Base-by-base conservation (phyloP, 1,140 invertebrate species). In the Sipha flava region DNA sequence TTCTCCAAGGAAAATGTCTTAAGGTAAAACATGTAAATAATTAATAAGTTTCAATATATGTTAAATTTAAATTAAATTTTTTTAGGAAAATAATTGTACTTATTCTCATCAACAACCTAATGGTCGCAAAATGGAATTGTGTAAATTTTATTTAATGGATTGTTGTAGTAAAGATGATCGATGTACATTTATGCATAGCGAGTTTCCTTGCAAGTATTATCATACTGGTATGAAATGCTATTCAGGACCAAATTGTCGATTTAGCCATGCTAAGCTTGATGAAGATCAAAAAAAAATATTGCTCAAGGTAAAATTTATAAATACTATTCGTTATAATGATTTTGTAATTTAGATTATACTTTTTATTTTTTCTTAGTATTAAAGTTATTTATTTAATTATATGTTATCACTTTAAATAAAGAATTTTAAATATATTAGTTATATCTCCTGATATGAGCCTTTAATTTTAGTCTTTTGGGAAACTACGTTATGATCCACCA, bases 121-220 rank as follows among this genome's bases (percentile, higher is more conserved):
- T 43, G 91, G 91, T 1, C 90, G 94, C 79, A 97, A 97, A 87
- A 90, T 95, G 88, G 96, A 98, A 85, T 86, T 98, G 0, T 98
- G 97, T 86, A 98, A 98, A 87, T 99, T 97, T 87, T 98, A 98
- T 87, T 85, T 98, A 52, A 95, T 94, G 90, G 95, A 96, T 79
- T 95, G 94, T 85, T 98, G 97, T 87, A 93, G 94, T 10, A 98
- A 98, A 88, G 91, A 93, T 81, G 95, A 97, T 81, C 95, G 96
- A 85, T 99, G 97, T 88, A 88, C 95, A 3, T 99, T 97, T 84
- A 94, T 98, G 92, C 97, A 99, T 88, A 91, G 93, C 82, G 96
- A 98, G 85, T 98, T 97, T 85, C 97, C 97, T 45, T 99, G 97
- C 87, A 98, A 98, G 88, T 98, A 94, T 87, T 98, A 92, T 84